Percentiles rank a stretch among this genome's conserved stretches.
Evolutionary conservation across 2,888 invertebrate genomes (phyloP).

Genomic region (Drosophila mulleri): DNA sequence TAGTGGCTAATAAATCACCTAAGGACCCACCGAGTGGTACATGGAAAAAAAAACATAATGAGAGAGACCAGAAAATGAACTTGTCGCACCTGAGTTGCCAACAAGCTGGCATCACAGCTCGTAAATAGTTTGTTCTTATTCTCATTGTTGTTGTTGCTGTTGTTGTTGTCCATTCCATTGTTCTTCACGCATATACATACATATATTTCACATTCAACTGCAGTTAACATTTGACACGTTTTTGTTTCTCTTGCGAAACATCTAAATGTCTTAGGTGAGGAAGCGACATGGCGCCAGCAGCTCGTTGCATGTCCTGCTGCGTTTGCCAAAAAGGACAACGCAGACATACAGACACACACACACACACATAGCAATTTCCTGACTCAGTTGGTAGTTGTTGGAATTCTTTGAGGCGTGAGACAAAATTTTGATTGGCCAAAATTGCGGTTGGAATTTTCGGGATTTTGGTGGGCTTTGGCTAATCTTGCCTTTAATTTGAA

Average conservation of each 20-base stretch:
- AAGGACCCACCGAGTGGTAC: constrained; percentile 55
- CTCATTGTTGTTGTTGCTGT: constrained; percentile 27
- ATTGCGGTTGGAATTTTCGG: constrained; percentile 41
- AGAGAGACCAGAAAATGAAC: constrained; percentile 53
- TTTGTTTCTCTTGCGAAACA: constrained; percentile 28
- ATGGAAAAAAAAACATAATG: constrained; percentile 30
- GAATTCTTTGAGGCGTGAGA: constrained; percentile 36
- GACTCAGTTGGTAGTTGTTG: constrained; percentile 3
- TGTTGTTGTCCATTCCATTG: constrained; percentile 24
- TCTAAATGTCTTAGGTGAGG: constrained; percentile 28
- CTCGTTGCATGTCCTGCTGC: constrained; percentile 62
- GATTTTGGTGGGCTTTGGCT: constrained; percentile 1
- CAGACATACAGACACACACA: constrained; percentile 2
- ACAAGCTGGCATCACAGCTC: constrained; percentile 43
- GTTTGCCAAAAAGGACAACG: constrained; percentile 61
- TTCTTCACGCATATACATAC: constrained; percentile 6
- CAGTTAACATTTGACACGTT: constrained; percentile 39
- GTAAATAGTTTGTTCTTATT: constrained; percentile 61
- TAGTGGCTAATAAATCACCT: constrained; percentile 60
- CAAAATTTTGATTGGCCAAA: constrained; percentile 30
- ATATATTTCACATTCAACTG: constrained; percentile 31
- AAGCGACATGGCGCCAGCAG: constrained; percentile 72
- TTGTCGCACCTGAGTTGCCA: constrained; percentile 53
- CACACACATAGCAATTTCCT: constrained; percentile 11
- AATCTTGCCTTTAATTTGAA: not conserved